Evolutionary conservation across 2,888 invertebrate species (phyloP).

Genomic region (Oeneis ivallda): DNA sequence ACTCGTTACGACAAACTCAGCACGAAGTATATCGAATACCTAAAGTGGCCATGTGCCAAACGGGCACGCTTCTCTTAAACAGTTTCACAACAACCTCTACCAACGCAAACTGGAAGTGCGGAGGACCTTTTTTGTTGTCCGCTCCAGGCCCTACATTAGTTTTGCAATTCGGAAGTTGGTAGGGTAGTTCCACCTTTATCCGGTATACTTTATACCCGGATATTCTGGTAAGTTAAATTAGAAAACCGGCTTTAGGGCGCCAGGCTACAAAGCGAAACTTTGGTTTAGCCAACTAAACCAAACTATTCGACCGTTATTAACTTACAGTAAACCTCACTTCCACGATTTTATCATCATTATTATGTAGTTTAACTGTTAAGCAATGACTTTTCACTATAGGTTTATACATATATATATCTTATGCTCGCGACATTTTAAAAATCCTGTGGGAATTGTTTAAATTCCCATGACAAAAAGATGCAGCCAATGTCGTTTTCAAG

Average conservation of each 20-base stretch:
- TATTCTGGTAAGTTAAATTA: conserved; percentile 60
- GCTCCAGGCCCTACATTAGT: conserved; percentile 32
- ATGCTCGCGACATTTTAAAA: too few species aligned
- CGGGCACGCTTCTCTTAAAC: not conserved
- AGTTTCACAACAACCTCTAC: conserved; percentile 22
- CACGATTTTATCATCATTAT: not conserved
- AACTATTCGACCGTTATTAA: conserved; percentile 20
- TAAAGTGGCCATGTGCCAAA: too few species aligned
- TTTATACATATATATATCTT: too few species aligned
- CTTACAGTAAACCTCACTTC: conserved; percentile 3
- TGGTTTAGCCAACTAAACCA: conserved; percentile 21
- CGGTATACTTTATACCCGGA: too few species aligned
- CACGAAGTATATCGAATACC: too few species aligned
- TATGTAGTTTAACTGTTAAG: not conserved
- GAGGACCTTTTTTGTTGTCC: conserved; percentile 32
- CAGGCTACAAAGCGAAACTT: conserved; percentile 41
- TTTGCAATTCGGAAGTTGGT: conserved; percentile 31
- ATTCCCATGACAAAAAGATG: too few species aligned
- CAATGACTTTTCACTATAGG: too few species aligned
- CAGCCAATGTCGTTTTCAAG: too few species aligned
- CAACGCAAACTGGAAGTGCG: conserved; percentile 25
- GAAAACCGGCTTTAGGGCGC: conserved; percentile 46
- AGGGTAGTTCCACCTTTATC: conserved; percentile 47
- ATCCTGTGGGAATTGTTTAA: too few species aligned
- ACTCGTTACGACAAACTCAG: too few species aligned